phyloP scores from a whole-genome alignment of 2,797 vertebrate species.

The Kryptolebias ocellatus region DNA sequence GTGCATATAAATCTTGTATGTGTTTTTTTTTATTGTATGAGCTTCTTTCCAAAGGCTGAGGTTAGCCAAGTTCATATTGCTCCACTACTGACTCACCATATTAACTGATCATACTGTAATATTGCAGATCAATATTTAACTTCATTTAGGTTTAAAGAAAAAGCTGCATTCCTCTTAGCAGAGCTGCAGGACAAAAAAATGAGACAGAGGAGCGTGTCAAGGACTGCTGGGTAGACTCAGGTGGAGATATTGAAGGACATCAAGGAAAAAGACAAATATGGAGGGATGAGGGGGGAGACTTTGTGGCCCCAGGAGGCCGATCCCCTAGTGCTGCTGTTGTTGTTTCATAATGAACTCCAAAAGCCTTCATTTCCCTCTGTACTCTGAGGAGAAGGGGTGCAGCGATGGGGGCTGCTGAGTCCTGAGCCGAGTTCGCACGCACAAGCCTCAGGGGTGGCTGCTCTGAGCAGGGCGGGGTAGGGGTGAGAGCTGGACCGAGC shows the following conservation, averaged over 20 bases:
- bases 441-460: conserved; percentile 77
- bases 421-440: conserved; percentile 81
- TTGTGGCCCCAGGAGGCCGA: conserved; percentile 71
- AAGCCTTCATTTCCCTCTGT: conserved; percentile 87
- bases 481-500: conserved; percentile 50
- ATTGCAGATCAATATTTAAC: conserved; percentile 73
- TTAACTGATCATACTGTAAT: conserved; percentile 54
- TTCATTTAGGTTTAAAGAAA: conserved; percentile 46
- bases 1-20: too few species aligned
- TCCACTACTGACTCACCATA: conserved; percentile 43
- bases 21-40: neutral
- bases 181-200: conserved; percentile 17
- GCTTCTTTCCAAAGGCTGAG: conserved; percentile 22
- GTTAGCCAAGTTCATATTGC: conserved; percentile 48
- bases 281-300: conserved; percentile 68
- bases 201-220: conserved; percentile 45
- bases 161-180: conserved; percentile 3
- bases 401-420: conserved; percentile 66
- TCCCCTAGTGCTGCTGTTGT: conserved; percentile 78
- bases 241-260: conserved; percentile 61
- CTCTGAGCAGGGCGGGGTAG: conserved; percentile 38
- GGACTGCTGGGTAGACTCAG: conserved; percentile 18
- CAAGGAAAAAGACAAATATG: conserved; percentile 61
- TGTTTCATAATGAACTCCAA: conserved; percentile 86
- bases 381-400: conserved; percentile 58